These are phyloP conservation scores for Anaspis maculata DNA, from an alignment of 2,888 invertebrate species.

Conservation along the genomic window DNA sequence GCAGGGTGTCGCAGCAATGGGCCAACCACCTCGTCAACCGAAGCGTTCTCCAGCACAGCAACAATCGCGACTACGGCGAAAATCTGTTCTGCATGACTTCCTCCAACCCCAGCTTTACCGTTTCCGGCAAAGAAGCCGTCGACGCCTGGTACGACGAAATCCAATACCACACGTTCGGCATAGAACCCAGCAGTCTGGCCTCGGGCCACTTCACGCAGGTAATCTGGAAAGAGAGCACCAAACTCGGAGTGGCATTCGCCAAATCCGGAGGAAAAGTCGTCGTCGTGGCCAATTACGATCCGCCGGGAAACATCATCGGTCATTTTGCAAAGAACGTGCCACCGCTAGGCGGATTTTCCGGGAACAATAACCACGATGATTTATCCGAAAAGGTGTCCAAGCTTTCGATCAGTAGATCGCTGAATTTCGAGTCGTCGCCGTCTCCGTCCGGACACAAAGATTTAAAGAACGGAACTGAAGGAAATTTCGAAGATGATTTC, in stretches of 20 bases:
- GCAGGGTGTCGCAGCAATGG: constrained; percentile 46
- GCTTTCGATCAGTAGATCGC: constrained; percentile 37
- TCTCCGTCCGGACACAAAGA: too few species aligned
- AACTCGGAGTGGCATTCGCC: constrained; percentile 69
- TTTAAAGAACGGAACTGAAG: constrained; percentile 23
- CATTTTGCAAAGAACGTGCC: constrained; percentile 65
- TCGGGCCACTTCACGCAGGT: constrained; percentile 71
- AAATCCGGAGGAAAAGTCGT: constrained; percentile 59
- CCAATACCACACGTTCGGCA: constrained; percentile 59
- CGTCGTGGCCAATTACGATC: constrained; percentile 85
- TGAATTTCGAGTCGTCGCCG: constrained; percentile 2
- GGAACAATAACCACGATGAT: constrained; percentile 37
- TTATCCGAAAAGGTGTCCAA: constrained; percentile 23
- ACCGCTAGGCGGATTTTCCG: constrained; percentile 43
- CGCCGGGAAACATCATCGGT: constrained; percentile 78
- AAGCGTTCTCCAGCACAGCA: constrained; percentile 49
- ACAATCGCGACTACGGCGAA: constrained; percentile 44
- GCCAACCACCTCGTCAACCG: constrained; percentile 46
- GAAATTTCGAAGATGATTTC: constrained; percentile 60
- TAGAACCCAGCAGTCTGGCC: constrained; percentile 54
- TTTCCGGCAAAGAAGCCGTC: constrained; percentile 57
- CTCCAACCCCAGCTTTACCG: constrained; percentile 54
- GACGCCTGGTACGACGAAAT: constrained; percentile 66
- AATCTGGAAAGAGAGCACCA: constrained; percentile 69
- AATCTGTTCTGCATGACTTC: constrained; percentile 66